These are phyloP conservation scores for Tricholaema leucomelas DNA, from an alignment of 2,113 vertebrate species.

Conservation along the genomic window DNA sequence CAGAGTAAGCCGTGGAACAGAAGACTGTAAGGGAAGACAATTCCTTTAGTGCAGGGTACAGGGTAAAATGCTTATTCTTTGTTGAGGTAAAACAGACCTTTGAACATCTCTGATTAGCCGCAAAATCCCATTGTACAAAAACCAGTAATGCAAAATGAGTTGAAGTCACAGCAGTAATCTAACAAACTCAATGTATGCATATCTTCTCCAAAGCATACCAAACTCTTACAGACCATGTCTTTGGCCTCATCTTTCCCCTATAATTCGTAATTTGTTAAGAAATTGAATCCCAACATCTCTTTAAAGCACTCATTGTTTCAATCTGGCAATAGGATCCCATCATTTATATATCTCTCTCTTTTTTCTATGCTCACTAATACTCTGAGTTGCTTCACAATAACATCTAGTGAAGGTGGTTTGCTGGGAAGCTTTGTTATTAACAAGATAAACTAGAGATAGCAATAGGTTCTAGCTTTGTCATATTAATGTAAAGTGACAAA, in stretches of 20 bases:
- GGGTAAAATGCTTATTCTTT: not conserved
- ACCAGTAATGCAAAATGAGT: not conserved
- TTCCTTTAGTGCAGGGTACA: not conserved
- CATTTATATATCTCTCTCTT: not conserved
- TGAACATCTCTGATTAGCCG: not conserved
- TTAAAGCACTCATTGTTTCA: not conserved
- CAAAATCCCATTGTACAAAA: not conserved
- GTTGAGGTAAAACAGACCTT: not conserved
- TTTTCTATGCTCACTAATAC: not conserved
- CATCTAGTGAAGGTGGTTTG: not conserved
- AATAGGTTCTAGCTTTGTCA: not conserved
- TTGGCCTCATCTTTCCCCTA: not conserved
- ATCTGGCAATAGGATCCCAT: not conserved
- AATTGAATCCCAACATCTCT: not conserved
- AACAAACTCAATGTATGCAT: fast-evolving
- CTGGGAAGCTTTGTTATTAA: not conserved
- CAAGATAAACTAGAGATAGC: not conserved
- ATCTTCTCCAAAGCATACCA: not conserved
- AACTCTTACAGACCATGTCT: not conserved
- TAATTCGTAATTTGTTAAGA: not conserved
- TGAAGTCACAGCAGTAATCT: not conserved
- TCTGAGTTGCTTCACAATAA: not conserved
- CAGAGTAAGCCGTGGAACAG: not conserved
- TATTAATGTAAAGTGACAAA: not conserved
- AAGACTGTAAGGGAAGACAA: not conserved